Conservation (phyloP, 2,113 vertebrate genomes). For the Saccopteryx bilineata region DNA sequence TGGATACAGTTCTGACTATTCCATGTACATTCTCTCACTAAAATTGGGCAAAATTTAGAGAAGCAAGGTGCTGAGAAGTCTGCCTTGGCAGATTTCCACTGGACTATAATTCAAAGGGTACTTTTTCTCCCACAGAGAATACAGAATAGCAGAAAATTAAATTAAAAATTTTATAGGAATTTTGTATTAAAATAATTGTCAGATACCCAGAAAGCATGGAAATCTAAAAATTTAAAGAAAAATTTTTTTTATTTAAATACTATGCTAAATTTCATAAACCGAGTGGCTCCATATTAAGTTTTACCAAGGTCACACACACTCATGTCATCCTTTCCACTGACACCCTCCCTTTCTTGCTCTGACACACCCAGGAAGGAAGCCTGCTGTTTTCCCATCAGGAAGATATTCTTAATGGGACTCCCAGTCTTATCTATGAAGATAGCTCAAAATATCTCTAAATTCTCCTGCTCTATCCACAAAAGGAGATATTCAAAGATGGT, state of each 20-base stretch:
- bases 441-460: neutral
- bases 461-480: neutral
- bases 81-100: conserved; percentile 36
- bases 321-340: neutral
- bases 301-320: neutral
- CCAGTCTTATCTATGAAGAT: neutral
- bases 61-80: conserved; percentile 34
- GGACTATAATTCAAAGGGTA: neutral
- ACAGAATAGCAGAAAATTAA: conserved; percentile 62
- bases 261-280: neutral
- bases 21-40: neutral
- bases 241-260: neutral
- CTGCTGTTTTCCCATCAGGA: neutral
- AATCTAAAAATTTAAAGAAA: neutral
- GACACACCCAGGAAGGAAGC: neutral
- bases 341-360: neutral
- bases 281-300: neutral
- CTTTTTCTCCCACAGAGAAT: conserved; percentile 37
- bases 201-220: neutral
- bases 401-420: neutral
- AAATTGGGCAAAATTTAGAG: conserved; percentile 66
- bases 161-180: conserved; percentile 36
- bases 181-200: conserved; percentile 18
- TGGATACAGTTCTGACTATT: conserved; percentile 37
- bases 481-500: neutral